Evolutionary conservation across 2,113 vertebrate genomes (phyloP).

Genomic region (Genyomyrus donnyi): DNA sequence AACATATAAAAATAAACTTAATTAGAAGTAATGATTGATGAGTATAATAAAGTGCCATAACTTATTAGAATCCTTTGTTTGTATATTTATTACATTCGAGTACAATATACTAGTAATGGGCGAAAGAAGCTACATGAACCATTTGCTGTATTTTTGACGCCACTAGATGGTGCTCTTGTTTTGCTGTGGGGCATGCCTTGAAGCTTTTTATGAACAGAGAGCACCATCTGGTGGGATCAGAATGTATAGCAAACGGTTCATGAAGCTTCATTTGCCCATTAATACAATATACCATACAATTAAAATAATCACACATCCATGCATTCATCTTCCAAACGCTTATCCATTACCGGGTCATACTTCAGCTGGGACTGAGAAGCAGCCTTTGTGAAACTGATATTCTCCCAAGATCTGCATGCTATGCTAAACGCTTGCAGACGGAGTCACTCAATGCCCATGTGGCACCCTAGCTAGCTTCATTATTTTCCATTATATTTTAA

Average conservation of each 20-base stretch:
- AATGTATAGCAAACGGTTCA: not conserved
- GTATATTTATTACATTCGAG: not conserved
- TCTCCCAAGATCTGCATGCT: not conserved
- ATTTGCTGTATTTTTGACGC: not conserved
- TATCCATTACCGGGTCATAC: not conserved
- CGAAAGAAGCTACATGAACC: not conserved
- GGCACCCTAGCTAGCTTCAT: not conserved
- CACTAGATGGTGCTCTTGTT: not conserved
- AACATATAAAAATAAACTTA: not conserved
- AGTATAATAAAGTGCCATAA: not conserved
- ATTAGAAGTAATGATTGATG: not conserved
- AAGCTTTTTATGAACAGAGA: not conserved
- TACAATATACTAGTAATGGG: not conserved
- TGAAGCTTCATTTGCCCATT: not conserved
- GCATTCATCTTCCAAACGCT: not conserved
- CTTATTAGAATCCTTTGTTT: not conserved
- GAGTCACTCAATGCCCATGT: not conserved
- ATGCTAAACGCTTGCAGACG: not conserved
- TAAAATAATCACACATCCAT: not conserved
- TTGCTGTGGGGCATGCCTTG: not conserved
- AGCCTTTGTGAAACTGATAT: not conserved
- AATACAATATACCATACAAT: not conserved
- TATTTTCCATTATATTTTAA: not conserved
- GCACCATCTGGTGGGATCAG: not conserved
- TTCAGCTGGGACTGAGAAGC: not conserved